Conservation (phyloP, 2,888 invertebrate genomes). For the Meloe dianella region DNA sequence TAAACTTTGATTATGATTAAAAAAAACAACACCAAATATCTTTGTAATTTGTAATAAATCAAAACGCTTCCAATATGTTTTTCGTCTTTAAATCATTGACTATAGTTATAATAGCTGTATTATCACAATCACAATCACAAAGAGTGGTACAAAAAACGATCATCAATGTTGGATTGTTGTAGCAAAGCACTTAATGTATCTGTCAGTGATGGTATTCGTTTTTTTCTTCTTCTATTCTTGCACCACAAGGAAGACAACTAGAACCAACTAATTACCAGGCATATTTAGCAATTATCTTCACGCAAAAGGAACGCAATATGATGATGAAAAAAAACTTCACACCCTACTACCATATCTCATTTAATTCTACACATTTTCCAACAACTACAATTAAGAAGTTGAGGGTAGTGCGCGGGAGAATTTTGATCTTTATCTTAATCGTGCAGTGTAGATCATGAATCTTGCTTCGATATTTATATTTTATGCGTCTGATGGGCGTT, state of each 20-base stretch:
- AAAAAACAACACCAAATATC: background rate
- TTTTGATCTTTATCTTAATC: conserved; percentile 7
- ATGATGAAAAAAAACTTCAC: background rate
- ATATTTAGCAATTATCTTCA: conserved; percentile 4
- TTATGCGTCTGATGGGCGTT: conserved; percentile 8
- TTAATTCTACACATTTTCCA: background rate
- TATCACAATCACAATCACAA: conserved; percentile 32
- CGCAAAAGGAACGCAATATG: background rate
- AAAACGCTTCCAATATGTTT: conserved; percentile 23
- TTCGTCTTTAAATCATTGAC: conserved; percentile 30
- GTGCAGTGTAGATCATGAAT: conserved; percentile 3
- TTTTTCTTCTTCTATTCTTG: background rate
- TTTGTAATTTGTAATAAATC: conserved; percentile 33
- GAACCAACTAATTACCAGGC: background rate
- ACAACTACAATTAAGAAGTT: background rate
- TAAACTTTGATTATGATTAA: background rate
- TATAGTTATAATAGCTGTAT: conserved; percentile 30
- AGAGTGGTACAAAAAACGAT: background rate
- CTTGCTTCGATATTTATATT: conserved; percentile 8
- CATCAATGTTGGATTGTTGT: background rate
- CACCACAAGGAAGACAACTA: conserved; percentile 2
- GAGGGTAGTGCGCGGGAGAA: background rate
- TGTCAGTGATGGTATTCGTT: background rate
- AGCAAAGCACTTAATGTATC: background rate
- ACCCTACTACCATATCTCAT: background rate